Evolutionary conservation across 2,797 vertebrate species (phyloP).

Genomic region (Hapalemur alaotrensis): DNA sequence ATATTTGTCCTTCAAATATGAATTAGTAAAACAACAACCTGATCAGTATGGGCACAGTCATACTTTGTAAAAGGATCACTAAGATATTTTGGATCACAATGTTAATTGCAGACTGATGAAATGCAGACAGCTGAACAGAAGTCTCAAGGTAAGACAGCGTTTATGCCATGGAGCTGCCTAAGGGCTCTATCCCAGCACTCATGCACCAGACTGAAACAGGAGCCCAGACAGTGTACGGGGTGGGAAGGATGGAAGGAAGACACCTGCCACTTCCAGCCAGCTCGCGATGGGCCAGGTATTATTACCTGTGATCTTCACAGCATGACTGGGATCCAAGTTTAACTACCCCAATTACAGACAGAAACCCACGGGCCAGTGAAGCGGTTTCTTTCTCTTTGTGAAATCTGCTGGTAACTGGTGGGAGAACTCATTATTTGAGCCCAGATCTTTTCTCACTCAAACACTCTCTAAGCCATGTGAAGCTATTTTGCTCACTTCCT

Average conservation of each 20-base stretch:
- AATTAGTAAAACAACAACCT: not conserved
- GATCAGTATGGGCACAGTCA: not conserved
- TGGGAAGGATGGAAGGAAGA: rapidly evolving
- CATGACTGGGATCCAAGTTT: not conserved
- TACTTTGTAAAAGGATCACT: not conserved
- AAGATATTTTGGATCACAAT: not conserved
- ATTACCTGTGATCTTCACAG: not conserved
- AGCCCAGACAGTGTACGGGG: not conserved
- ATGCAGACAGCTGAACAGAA: not conserved
- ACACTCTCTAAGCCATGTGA: not conserved
- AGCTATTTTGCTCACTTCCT: not conserved
- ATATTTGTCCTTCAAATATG: not conserved
- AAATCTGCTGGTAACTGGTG: not conserved
- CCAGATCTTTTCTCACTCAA: not conserved
- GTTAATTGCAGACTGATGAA: not conserved
- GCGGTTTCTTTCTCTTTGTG: not conserved
- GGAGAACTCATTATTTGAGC: not conserved
- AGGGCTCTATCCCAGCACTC: not conserved
- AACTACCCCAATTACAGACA: not conserved
- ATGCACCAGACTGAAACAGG: not conserved
- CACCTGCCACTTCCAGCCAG: no score
- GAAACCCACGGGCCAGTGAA: not conserved
- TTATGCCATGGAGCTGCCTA: not conserved
- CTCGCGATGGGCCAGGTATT: not conserved
- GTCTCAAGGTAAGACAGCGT: not conserved